A percentile compares a stretch with the other conserved stretches of the same genome.
These are phyloP conservation scores for Molossus alvarezi DNA, from an alignment of 2,797 vertebrate species.

Conservation along the genomic window DNA sequence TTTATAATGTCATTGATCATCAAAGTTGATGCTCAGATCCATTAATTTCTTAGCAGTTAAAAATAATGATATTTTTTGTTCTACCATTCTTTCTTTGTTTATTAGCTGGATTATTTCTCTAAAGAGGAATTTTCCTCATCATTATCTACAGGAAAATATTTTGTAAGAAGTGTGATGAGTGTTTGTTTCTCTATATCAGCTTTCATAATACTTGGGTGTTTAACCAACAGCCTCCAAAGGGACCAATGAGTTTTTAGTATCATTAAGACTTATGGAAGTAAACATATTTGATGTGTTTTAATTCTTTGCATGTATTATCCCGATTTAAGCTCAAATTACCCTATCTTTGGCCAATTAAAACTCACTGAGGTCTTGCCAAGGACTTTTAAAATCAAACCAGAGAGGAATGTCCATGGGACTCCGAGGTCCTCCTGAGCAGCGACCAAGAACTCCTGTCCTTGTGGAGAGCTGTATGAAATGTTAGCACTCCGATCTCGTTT, in stretches of 20 bases:
- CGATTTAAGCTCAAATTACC: neutral
- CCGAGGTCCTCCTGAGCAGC: neutral
- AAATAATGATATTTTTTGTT: neutral
- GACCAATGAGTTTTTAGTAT: neutral
- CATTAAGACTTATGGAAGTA: neutral
- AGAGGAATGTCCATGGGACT: neutral
- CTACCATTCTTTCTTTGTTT: neutral
- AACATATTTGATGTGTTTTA: neutral
- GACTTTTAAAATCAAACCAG: conserved; percentile 15
- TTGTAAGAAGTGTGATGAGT: neutral
- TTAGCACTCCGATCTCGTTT: neutral
- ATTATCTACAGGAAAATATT: neutral
- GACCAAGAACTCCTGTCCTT: neutral
- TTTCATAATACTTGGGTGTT: conserved; percentile 36
- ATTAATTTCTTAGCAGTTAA: neutral
- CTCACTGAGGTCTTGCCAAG: neutral
- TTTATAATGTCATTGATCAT: neutral
- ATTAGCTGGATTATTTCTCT: neutral
- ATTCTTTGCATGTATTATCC: neutral
- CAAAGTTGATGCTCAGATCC: neutral
- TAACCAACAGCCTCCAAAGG: neutral
- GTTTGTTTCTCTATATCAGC: neutral
- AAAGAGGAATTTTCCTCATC: neutral
- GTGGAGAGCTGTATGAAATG: neutral
- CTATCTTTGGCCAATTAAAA: neutral